A percentile compares a stretch with the other conserved stretches of the same genome.
Conservation (phyloP, 2,113 vertebrate species). For the Mus musculus region DNA sequence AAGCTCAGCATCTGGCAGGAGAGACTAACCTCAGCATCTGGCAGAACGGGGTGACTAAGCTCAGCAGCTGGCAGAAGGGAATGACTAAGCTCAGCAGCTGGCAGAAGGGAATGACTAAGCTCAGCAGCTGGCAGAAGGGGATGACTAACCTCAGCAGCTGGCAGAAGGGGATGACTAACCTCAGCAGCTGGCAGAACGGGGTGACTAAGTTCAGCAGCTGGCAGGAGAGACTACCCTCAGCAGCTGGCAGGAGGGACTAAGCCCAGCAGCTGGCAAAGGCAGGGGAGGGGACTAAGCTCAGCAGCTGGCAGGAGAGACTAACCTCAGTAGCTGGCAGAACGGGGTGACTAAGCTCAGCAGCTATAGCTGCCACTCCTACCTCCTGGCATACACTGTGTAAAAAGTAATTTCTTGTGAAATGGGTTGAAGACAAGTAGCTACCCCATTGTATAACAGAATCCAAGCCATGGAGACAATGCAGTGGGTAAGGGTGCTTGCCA, state of each 20-base stretch:
- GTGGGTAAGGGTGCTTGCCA: not conserved
- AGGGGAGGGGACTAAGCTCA: too few relatives aligned
- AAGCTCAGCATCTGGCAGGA: too few relatives aligned
- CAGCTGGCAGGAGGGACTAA: not conserved
- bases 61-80: too few relatives aligned
- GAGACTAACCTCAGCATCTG: too few relatives aligned
- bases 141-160: not conserved
- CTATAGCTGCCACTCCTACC: not conserved
- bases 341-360: too few relatives aligned
- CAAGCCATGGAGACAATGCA: not conserved
- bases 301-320: not conserved
- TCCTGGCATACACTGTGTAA: not conserved
- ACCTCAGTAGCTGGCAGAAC: not conserved
- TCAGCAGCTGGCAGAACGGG: too few relatives aligned
- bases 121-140: not conserved
- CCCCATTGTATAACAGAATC: conserved; percentile 37
- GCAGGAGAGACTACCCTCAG: not conserved
- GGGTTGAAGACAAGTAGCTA: not conserved
- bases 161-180: too few relatives aligned
- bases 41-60: too few relatives aligned
- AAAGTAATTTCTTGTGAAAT: conserved; percentile 42
- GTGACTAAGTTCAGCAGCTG: too few relatives aligned
- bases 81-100: not conserved
- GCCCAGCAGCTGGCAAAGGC: too few relatives aligned
- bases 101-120: not conserved